Conservation (phyloP, 2,888 invertebrate species). For the Adela reaumurella region DNA sequence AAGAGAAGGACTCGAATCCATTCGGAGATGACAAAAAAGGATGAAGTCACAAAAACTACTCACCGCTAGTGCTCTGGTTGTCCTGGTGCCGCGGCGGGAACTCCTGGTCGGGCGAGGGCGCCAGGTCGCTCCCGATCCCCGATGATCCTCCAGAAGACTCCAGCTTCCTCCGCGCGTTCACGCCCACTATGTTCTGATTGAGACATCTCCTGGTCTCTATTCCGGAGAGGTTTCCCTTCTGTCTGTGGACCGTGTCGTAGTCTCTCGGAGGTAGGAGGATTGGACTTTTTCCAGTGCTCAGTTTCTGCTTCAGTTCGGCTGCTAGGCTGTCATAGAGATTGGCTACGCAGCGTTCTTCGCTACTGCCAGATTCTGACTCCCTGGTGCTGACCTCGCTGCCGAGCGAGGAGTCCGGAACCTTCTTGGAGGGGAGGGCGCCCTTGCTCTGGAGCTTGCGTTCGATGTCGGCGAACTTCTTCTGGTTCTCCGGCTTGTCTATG, state of each 20-base stretch:
- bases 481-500: slow-evolving; percentile 77
- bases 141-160: slow-evolving; percentile 79
- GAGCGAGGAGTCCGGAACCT: slow-evolving; percentile 67
- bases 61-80: slow-evolving; percentile 62
- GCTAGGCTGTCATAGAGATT: slow-evolving; percentile 88
- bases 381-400: slow-evolving; percentile 70
- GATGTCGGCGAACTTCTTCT: slow-evolving; percentile 79
- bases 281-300: slow-evolving; percentile 64
- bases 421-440: slow-evolving; percentile 60
- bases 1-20: neutral
- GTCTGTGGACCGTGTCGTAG: slow-evolving; percentile 88
- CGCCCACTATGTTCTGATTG: slow-evolving; percentile 63
- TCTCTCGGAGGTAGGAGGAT: slow-evolving; percentile 89
- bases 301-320: slow-evolving; percentile 74
- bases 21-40: neutral
- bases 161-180: slow-evolving; percentile 45
- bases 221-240: slow-evolving; percentile 44
- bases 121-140: slow-evolving; percentile 86
- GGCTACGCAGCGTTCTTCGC: slow-evolving; percentile 66
- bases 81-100: slow-evolving; percentile 50
- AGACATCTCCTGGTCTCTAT: slow-evolving; percentile 59
- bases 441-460: slow-evolving; percentile 58
- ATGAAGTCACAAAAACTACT: too few relatives aligned
- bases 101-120: slow-evolving; percentile 72
- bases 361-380: slow-evolving; percentile 67